Percentiles rank a stretch among this genome's conserved stretches.
phyloP scores from a whole-genome alignment of 2,113 vertebrate genomes.

The Noturus placidus region DNA sequence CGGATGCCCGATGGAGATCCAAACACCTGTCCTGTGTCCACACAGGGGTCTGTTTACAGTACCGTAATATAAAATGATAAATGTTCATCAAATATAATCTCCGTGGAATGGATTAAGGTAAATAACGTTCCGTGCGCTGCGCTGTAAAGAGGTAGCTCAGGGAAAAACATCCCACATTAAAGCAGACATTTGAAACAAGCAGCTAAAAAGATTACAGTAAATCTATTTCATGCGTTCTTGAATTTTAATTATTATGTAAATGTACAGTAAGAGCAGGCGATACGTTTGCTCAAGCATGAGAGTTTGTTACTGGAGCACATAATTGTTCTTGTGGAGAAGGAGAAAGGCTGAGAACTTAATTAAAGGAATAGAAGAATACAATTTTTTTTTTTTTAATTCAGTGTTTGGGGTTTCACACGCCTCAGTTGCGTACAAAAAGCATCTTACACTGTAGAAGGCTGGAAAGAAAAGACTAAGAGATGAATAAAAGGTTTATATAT shows the following conservation, averaged over 20 bases:
- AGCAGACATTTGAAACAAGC: background rate
- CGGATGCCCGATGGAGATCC: background rate
- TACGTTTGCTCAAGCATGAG: slow-evolving; percentile 24
- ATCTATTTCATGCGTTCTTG: slow-evolving; percentile 38
- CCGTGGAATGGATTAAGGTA: slow-evolving; percentile 8
- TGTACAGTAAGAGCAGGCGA: slow-evolving; percentile 38
- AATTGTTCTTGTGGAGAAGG: slow-evolving; percentile 19
- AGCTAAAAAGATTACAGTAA: slow-evolving; percentile 24
- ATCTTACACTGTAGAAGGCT: background rate
- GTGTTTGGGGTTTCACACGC: slow-evolving; percentile 28
- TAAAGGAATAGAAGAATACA: slow-evolving; percentile 34
- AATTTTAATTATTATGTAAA: slow-evolving; percentile 45
- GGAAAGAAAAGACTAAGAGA: background rate
- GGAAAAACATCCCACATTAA: background rate
- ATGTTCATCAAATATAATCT: slow-evolving; percentile 36
- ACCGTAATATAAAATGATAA: slow-evolving; percentile 10
- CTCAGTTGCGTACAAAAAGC: background rate
- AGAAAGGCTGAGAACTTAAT: slow-evolving; percentile 33
- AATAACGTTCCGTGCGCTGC: background rate
- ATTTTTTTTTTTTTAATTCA: too few relatives aligned
- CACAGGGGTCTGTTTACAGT: slow-evolving; percentile 3
- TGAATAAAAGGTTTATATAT: background rate
- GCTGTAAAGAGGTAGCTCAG: background rate
- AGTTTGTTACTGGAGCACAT: slow-evolving; percentile 35
- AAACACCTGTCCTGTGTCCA: background rate